phyloP scores from a whole-genome alignment of 2,113 vertebrate genomes.

The Lethenteron reissneri region DNA sequence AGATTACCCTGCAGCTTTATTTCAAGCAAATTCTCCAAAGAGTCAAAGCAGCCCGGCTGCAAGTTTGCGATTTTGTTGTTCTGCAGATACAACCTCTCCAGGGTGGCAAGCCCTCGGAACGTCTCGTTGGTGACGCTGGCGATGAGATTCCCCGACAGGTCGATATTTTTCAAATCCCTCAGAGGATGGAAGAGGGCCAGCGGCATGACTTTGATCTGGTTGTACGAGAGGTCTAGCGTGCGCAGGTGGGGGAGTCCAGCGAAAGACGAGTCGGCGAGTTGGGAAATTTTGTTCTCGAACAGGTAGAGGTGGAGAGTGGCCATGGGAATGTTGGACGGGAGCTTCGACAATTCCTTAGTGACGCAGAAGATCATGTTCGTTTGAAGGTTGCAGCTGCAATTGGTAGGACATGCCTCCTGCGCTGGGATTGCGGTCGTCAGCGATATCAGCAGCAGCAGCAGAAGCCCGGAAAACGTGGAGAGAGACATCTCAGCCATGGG shows the following conservation, averaged over 20 bases:
- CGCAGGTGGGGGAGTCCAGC: constrained; percentile 31
- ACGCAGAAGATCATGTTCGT: constrained; percentile 28
- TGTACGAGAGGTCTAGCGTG: constrained; percentile 78
- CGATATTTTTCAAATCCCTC: constrained; percentile 51
- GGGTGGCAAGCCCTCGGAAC: constrained; percentile 43
- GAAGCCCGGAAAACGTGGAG: too few relatives aligned
- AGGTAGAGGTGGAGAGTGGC: constrained; percentile 40
- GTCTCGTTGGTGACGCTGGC: constrained; percentile 51
- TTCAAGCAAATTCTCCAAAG: constrained; percentile 50
- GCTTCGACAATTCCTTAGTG: constrained; percentile 16
- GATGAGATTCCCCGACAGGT: constrained; percentile 69
- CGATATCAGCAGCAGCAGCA: background rate
- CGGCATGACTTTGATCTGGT: constrained; percentile 47
- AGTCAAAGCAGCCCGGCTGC: constrained; percentile 45
- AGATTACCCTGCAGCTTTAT: constrained; percentile 70
- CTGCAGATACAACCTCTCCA: constrained; percentile 75
- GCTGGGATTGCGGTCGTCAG: background rate
- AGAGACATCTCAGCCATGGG: too few relatives aligned
- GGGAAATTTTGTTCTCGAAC: constrained; percentile 58
- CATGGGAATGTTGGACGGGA: constrained; percentile 34
- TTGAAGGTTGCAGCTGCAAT: constrained; percentile 29
- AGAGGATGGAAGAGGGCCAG: constrained; percentile 48
- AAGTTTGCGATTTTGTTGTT: constrained; percentile 53
- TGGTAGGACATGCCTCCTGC: constrained; percentile 18
- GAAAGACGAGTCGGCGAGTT: constrained; percentile 36